Base-by-base conservation (phyloP, 2,797 vertebrate genomes). In the Catostomus latipinnis region DNA sequence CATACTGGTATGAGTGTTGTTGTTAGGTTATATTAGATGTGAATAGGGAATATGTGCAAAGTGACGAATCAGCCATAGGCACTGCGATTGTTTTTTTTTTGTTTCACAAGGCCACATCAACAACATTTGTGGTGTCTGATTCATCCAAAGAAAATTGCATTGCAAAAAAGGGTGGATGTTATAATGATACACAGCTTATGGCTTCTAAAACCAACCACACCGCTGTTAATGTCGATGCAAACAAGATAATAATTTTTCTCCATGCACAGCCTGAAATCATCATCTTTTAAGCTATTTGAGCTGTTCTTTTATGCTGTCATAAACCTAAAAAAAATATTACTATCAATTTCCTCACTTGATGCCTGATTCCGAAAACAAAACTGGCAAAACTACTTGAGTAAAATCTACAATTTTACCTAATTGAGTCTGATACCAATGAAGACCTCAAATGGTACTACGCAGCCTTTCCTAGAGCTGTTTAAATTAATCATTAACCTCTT, bases 11-110 rank as follows among this genome's bases (percentile, higher is more conserved):
- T 76, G 83, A 86, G 87, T 91, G 90, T 87, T 87, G 85, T 91
- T 90, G 89, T 91, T 88, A 63, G 22, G 85, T 83, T 89, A 85
- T 88, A 86, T 83, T 81, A 70, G 79, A 87, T 87, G 81, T 80
- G 75, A 84, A 85, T 69, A 67, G 75, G 82, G 82, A 80, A 76
- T 76, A 71, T 68, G 80, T 56, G 76, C 77, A 61, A 81, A 81
- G 77, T 60, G 83, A 83, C 61, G 76, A 83, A 76, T 86, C 83
- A 43, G 58, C 74, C 62, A 83, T 82, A 81, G 82, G 81, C 74
- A 72, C 71, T 67, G 69, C 72, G 75, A 81, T 71, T 18, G 62
- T 73, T 61, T 56, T 76, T 76, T 67, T 81, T 81, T 80, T 77
- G 75, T 83, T 84, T 79, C 75, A 74, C 79, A 83, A 86, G 78